Percentiles rank a stretch among this genome's conserved stretches.
Conservation (phyloP, 2,797 vertebrate genomes). For the Brotogeris chrysoptera region DNA sequence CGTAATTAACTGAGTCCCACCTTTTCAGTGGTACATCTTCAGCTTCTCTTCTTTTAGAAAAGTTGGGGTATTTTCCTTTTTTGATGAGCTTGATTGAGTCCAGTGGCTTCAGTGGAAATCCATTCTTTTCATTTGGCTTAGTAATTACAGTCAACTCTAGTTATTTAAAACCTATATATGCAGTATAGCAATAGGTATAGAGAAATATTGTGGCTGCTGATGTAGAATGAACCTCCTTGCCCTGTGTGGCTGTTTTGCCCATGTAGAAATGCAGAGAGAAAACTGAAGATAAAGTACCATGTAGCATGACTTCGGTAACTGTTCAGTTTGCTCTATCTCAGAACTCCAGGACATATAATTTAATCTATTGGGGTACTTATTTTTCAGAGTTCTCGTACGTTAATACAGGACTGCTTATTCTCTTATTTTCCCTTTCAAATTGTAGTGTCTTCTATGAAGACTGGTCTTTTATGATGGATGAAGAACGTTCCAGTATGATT, state of each 20-base stretch:
- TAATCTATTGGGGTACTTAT: neutral
- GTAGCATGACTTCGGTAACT: neutral
- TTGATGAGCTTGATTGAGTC: neutral
- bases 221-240: neutral
- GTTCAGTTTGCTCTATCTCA: neutral
- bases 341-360: neutral
- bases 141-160: neutral
- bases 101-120: neutral
- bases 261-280: neutral
- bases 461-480: conserved; percentile 95
- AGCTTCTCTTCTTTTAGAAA: neutral
- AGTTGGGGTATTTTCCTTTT: neutral
- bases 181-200: neutral
- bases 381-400: neutral
- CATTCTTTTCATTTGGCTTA: neutral
- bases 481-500: conserved; percentile 96
- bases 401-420: neutral
- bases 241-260: neutral
- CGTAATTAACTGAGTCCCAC: neutral
- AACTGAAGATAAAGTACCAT: neutral
- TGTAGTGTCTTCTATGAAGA: conserved; percentile 95
- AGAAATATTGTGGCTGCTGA: neutral
- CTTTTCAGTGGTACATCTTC: neutral
- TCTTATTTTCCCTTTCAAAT: neutral
- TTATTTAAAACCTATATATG: neutral